phyloP scores from a whole-genome alignment of 2,797 vertebrate genomes.

The Macroramphosus scolopax region DNA sequence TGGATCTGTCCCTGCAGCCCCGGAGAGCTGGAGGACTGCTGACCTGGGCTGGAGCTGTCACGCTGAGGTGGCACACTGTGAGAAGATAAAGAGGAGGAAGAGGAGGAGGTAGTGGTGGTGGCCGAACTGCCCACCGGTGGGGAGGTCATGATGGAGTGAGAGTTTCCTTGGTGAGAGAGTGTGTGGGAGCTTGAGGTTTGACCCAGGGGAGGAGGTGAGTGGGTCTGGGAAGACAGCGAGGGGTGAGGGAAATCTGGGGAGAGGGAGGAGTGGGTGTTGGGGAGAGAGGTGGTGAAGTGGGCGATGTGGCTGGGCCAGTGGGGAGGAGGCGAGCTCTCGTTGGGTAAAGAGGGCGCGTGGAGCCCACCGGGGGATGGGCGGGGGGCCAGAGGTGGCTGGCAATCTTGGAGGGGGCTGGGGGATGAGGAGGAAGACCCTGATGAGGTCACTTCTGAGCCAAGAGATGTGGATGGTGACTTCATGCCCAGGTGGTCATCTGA shows the following conservation, averaged over 20 bases:
- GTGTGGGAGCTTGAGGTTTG: slow-evolving; percentile 65
- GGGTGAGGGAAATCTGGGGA: slow-evolving; percentile 84
- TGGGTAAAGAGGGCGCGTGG: slow-evolving; percentile 80
- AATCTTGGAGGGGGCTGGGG: slow-evolving; percentile 77
- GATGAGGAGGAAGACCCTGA: slow-evolving; percentile 79
- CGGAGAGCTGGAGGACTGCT: slow-evolving; percentile 69
- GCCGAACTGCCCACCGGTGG: slow-evolving; percentile 79
- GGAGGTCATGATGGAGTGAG: slow-evolving; percentile 78
- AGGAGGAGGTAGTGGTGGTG: slow-evolving; percentile 76
- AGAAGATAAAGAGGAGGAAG: slow-evolving; percentile 68
- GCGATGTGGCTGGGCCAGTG: slow-evolving; percentile 79
- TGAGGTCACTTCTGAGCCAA: slow-evolving; percentile 79
- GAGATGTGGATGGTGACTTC: slow-evolving; percentile 80
- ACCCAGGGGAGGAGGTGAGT: slow-evolving; percentile 73
- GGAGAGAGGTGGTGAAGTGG: slow-evolving; percentile 77
- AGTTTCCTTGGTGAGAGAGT: slow-evolving; percentile 65
- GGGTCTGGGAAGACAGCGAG: slow-evolving; percentile 78
- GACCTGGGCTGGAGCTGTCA: slow-evolving; percentile 80
- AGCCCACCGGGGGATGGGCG: slow-evolving; percentile 83
- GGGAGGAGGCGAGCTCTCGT: slow-evolving; percentile 80
- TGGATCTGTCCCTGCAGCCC: slow-evolving; percentile 68
- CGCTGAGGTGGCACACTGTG: slow-evolving; percentile 66
- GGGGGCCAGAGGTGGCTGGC: slow-evolving; percentile 81
- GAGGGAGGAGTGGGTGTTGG: slow-evolving; percentile 81
- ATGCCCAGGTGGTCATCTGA: slow-evolving; percentile 78